Percentiles rank a stretch among this genome's conserved stretches.
Evolutionary conservation across 2,888 invertebrate species (phyloP).

Genomic region (Hecatera dysodea): DNA sequence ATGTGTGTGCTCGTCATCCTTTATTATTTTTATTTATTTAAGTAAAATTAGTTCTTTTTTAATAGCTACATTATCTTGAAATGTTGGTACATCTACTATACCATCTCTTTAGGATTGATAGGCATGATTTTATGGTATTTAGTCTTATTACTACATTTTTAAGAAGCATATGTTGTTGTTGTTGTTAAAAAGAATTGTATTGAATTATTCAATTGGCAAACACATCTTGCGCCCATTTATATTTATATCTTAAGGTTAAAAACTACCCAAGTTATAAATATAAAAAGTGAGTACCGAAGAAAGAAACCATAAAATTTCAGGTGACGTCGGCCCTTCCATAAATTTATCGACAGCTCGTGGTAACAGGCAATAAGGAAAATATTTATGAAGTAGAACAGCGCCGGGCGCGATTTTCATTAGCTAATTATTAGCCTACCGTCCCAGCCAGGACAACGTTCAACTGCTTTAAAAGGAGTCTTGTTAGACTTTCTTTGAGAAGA

Average conservation of each 20-base stretch:
- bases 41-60: not conserved
- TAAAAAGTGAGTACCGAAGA: slow-evolving; percentile 80
- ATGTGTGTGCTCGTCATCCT: not conserved
- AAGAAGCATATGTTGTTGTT: not conserved
- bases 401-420: slow-evolving; percentile 86
- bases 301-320: slow-evolving; percentile 89
- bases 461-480: slow-evolving; percentile 22
- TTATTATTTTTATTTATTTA: not conserved
- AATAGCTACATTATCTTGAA: no score
- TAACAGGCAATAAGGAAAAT: slow-evolving; percentile 89
- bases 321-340: slow-evolving; percentile 88
- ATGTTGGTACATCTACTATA: not conserved
- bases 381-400: slow-evolving; percentile 87
- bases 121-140: not conserved
- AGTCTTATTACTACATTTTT: not conserved
- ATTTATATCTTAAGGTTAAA: slow-evolving; percentile 40
- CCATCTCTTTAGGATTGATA: no score
- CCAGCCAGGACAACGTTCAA: slow-evolving; percentile 50
- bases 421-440: slow-evolving; percentile 81
- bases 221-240: slow-evolving; percentile 8
- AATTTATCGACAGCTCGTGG: slow-evolving; percentile 90
- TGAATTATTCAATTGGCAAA: not conserved
- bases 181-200: not conserved
- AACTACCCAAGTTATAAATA: slow-evolving; percentile 79
- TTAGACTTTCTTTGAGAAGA: slow-evolving; percentile 10